These are phyloP conservation scores for Ptychochromis oligacanthus DNA, from an alignment of 2,113 vertebrate species.

Conservation along the genomic window DNA sequence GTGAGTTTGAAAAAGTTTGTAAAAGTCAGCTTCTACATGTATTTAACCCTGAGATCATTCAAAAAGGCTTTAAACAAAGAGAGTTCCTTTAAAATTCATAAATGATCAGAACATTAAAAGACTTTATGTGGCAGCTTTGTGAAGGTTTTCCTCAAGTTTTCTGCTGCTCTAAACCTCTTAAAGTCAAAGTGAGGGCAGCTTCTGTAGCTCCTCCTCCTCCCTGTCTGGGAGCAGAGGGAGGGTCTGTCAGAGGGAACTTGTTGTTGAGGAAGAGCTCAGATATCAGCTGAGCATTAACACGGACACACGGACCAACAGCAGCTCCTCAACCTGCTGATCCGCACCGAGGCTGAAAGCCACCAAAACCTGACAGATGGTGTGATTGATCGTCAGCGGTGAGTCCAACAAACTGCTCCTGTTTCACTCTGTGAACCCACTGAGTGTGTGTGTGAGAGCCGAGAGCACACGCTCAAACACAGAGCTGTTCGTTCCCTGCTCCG, in stretches of 20 bases:
- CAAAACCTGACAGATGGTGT: slow-evolving; percentile 40
- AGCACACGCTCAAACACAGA: no score
- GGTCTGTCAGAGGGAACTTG: background rate
- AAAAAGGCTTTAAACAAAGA: no score
- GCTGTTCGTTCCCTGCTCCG: no score
- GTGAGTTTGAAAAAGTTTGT: no score
- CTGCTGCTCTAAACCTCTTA: background rate
- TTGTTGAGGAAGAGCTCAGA: background rate
- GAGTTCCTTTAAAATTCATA: background rate
- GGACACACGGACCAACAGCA: background rate
- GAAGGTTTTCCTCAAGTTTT: background rate
- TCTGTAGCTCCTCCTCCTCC: background rate
- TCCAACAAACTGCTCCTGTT: background rate
- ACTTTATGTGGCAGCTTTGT: no score
- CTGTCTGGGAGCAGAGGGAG: background rate
- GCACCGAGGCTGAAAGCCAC: no score
- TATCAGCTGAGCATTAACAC: background rate
- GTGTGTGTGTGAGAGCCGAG: no score
- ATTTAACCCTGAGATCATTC: no score
- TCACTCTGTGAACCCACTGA: background rate
- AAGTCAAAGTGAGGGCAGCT: background rate
- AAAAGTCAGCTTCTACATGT: no score
- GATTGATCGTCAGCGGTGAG: slow-evolving; percentile 59
- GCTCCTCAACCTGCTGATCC: background rate
- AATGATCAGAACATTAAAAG: background rate